Evolutionary conservation across 2,113 vertebrate species (phyloP), one percentile per base, ranked within the genome.

Genomic region (Sceloporus undulatus): DNA sequence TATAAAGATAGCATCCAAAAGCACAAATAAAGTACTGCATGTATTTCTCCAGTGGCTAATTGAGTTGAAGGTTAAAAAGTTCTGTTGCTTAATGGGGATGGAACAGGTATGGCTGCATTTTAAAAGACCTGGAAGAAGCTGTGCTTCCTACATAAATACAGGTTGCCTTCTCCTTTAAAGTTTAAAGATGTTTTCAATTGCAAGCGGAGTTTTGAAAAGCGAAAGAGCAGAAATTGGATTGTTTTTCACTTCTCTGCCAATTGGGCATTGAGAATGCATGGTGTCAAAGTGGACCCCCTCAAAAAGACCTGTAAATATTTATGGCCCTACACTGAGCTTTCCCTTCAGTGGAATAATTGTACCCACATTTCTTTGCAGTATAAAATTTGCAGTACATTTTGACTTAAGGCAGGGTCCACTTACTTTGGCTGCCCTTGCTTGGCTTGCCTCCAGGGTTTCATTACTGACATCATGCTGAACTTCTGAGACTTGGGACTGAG

Each of bases 21-120:
- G 81, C 25, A 73, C 21, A 52, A 19, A 27, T 48, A 54, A 71
- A 74, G 62, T 42, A n/a, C 80, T 93, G 79, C 59, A 52, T 0
- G 0, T 0, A 0, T 25, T 84, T 27, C 2, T 38, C 42, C 75
- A 84, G 59, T 3, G 0, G 54, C 42, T 81, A 71, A 76, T 40
- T 68, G 23, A 54, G 13, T 34, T 40, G 68, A 80, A 66, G 29
- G 76, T 9, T 56, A 79, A 6, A 82, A 65, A 34, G 86, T 79
- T 89, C 5, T 68, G 1, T 79, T 79, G n/a, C 56, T 74, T 85
- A 91, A 87, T 2, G 0, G 29, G 25, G 1, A 14, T 0, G 0
- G 76, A 90, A 75, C 9, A 77, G 80, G 77, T 18, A 40, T 82
- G 54, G 66, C 29, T 88, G 78, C 81, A 70, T 54, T 79, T 82